Base-by-base conservation (phyloP, 2,888 invertebrate species). In the Caenorhabditis zanzibari region DNA sequence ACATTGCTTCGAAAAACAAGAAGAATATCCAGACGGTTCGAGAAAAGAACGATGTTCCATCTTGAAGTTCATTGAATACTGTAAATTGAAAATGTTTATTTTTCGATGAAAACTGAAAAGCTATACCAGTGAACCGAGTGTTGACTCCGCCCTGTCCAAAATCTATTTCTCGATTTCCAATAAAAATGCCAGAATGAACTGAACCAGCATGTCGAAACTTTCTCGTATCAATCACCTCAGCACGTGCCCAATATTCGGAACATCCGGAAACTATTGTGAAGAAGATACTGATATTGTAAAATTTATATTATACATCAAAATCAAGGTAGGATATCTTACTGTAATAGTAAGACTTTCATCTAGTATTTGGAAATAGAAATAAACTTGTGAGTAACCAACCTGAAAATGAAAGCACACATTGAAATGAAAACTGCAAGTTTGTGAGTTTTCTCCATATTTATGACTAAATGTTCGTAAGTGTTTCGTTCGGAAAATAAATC, bases 1-100 rank as follows among this genome's bases (percentile, higher is more conserved):
- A 85, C 72, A 90, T 84, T 16, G 84, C 73, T 52, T 83, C 86
- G 64, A 88, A 88, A 58, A 90, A 90, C 14, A 90, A 52, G n/a
- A 81, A 76, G 63, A 86, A 85, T 19, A 90, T 77, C 89, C 89
- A 90, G 26, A 82, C 72, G 19, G 82, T 72, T 75, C 86, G 85
- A 38, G 84, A 85, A 59, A 90, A 81, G 59, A 90, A 90, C 41
- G 88, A 85, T 3, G 74, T 52, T 16, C 83, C 86, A n/a, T 79
- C 73, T 58, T 86, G 86, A 14, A 90, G 76, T 71, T 90, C 90
- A 44, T 76, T 69, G 71, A 88, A 86, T 9, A 89, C 89, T 89
- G 66, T 1, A 83, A 69, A 38, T 22, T 9, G 38, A 38, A 63
- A 14, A 9, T 12, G 26, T 10, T 22, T 3, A 19, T 19, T 10